These are phyloP conservation scores for Bombycilla garrulus DNA, from an alignment of 2,113 vertebrate genomes.

Conservation along the genomic window DNA sequence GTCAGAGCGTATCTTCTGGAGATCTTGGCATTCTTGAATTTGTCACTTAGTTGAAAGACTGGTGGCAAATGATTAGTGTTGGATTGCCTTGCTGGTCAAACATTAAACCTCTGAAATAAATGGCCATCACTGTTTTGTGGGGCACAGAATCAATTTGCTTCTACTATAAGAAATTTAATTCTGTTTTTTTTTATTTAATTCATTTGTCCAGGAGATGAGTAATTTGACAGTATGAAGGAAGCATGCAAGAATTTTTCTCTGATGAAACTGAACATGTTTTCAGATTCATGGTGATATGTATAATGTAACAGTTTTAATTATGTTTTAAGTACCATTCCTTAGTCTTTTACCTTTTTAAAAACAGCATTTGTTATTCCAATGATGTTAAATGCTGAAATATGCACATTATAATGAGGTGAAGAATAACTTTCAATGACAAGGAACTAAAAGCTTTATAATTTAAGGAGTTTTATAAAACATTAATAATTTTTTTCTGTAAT, in stretches of 20 bases:
- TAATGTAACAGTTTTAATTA: background rate
- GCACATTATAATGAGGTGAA: background rate
- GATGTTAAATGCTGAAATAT: background rate
- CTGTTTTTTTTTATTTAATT: background rate
- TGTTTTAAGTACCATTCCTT: background rate
- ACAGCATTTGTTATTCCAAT: background rate
- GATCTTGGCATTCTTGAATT: background rate
- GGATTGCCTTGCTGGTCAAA: background rate
- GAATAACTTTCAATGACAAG: background rate
- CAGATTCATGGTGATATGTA: background rate
- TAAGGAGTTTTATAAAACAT: background rate
- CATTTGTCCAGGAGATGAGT: background rate
- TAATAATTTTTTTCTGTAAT: background rate
- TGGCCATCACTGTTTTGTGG: background rate
- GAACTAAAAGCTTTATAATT: background rate
- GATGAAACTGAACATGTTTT: background rate
- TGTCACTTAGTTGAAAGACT: background rate
- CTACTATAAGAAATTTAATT: background rate
- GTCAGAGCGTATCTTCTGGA: accelerated
- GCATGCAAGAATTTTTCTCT: background rate
- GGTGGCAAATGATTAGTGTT: background rate
- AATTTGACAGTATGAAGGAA: background rate
- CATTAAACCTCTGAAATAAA: background rate
- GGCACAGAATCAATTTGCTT: background rate
- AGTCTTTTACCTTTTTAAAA: background rate